Conservation (phyloP, 2,113 vertebrate genomes). For the Burhinus oedicnemus region DNA sequence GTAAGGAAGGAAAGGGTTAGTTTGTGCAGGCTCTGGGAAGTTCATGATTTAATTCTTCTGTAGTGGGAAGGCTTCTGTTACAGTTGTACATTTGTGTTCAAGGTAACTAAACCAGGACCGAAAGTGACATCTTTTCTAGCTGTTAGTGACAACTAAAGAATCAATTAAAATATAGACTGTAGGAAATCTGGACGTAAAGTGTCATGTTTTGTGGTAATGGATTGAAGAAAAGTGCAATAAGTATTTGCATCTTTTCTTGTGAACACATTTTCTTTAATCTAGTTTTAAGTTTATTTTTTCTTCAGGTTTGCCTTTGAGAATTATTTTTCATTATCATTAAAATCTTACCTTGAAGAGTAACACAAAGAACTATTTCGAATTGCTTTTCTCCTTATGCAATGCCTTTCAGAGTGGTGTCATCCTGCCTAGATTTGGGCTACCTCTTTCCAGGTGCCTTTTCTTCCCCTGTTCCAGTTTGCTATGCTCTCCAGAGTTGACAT, state of each 20-base stretch:
- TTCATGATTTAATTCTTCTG: not conserved
- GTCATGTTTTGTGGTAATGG: not conserved
- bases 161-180: fast-evolving
- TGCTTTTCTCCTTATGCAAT: not conserved
- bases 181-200: not conserved
- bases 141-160: not conserved
- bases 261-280: not conserved
- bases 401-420: not conserved
- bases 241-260: not conserved
- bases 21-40: not conserved
- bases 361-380: not conserved
- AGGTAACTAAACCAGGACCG: not conserved
- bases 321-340: not conserved
- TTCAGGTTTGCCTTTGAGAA: not conserved
- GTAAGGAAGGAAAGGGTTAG: not conserved
- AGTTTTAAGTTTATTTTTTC: not conserved
- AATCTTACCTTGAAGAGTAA: not conserved
- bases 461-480: not conserved
- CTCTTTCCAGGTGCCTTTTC: not conserved
- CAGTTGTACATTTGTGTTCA: not conserved
- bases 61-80: not conserved
- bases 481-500: not conserved
- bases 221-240: not conserved
- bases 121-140: not conserved
- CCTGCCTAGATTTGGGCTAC: not conserved